Base-by-base conservation (phyloP, 2,888 invertebrate genomes). In the Pecten maximus region DNA sequence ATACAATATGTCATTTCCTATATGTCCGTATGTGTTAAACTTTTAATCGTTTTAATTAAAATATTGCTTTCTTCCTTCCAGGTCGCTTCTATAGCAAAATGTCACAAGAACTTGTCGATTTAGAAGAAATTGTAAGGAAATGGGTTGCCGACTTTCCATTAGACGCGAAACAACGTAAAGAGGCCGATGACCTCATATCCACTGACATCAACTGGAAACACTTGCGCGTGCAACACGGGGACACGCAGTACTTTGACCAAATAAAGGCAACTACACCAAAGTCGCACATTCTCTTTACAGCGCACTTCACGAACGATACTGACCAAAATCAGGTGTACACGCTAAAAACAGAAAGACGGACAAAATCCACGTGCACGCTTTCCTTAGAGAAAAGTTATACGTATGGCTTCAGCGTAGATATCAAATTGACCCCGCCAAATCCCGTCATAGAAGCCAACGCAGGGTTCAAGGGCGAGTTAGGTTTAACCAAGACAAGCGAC, bases 361-460 rank as follows among this genome's bases (percentile, higher is more conserved):
- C 97, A 15, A 95, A 96, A 50, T 96, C 96, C 44, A 95, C 96
- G 4, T 96, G 96, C 50, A 96, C 95, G 8, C 94, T 96, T 12
- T 94, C 94, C 39, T 93, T 96, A 89, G 95, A 95, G 89, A 94
- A 94, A 89, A 93, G 95, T 1, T 96, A 95, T 92, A 95, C 94
- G 0, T 92, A 95, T 48, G 96, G 96, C 4, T 94, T 92, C 87
- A 93, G 91, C 39, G 91, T 97, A 1, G 95, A 95, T 40, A 93
- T 96, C 60, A 96, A 96, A 93, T 92, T 97, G 60, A 95, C 95
- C 6, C 96, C 96, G 0, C 97, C 97, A 6, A 96, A 96, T 90
- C 96, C 96, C 50, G 94, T 97, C 2, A 95, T 96, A 19, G 96
- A 96, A 91, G 97, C 97, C 6, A 96, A 96, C 89, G 97, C 96